These are phyloP conservation scores for Polymixis flavicincta DNA, from an alignment of 2,888 invertebrate genomes.

Conservation along the genomic window DNA sequence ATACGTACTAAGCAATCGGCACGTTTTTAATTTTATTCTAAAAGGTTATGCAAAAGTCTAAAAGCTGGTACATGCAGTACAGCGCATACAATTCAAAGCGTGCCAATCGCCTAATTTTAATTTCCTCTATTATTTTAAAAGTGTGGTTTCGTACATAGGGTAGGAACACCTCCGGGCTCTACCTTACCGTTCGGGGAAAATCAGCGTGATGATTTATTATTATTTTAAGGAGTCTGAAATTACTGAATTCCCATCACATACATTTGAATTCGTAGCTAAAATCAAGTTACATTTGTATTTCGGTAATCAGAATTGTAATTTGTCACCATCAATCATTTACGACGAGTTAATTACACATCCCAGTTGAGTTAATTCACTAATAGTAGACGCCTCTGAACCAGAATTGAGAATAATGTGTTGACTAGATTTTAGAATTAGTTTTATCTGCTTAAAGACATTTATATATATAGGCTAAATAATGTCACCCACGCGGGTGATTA, in stretches of 20 bases:
- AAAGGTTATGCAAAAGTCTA: too few species aligned
- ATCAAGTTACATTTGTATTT: constrained; percentile 37
- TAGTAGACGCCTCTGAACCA: constrained; percentile 7
- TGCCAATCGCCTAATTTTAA: too few species aligned
- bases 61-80: too few species aligned
- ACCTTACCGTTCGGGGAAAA: too few species aligned
- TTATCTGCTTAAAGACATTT: not conserved
- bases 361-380: constrained; percentile 41
- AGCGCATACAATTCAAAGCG: too few species aligned
- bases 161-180: too few species aligned
- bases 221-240: not conserved
- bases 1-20: too few species aligned
- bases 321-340: constrained; percentile 64
- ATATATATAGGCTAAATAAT: too few species aligned
- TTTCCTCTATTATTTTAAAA: too few species aligned
- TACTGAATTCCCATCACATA: not conserved
- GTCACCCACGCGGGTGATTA: too few species aligned
- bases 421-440: not conserved
- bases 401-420: constrained; percentile 21
- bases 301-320: constrained; percentile 47
- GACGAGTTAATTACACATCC: constrained; percentile 56
- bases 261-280: constrained; percentile 14
- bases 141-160: too few species aligned
- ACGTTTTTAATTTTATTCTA: too few species aligned
- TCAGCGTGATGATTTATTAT: not conserved